phyloP scores from a whole-genome alignment of 1,140 invertebrate genomes.

The Hesperophylax magnus region DNA sequence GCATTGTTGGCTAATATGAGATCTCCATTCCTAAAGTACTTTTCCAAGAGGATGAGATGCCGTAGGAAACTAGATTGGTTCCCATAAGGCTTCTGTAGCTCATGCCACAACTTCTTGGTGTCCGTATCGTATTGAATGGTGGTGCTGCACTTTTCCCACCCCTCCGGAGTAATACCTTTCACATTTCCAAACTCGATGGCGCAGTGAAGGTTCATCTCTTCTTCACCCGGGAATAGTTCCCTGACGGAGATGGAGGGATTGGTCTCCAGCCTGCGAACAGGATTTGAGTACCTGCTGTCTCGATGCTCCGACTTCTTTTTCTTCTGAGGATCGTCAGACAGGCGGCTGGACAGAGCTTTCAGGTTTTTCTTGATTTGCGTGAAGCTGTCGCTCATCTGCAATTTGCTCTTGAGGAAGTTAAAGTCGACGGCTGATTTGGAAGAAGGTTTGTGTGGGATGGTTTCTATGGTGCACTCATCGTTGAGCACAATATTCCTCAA shows the following conservation, averaged over 20 bases:
- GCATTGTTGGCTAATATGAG: conserved; percentile 80
- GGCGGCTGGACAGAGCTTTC: conserved; percentile 67
- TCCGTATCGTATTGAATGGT: conserved; percentile 86
- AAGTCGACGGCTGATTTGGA: conserved; percentile 62
- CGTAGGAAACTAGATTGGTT: conserved; percentile 87
- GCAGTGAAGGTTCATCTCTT: conserved; percentile 83
- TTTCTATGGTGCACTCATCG: conserved; percentile 69
- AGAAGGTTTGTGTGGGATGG: conserved; percentile 63
- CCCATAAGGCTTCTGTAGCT: conserved; percentile 86
- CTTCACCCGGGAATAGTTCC: conserved; percentile 84
- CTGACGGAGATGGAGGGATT: conserved; percentile 86
- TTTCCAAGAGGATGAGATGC: conserved; percentile 85
- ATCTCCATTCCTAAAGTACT: conserved; percentile 85
- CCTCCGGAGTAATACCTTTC: conserved; percentile 79
- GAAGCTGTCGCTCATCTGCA: conserved; percentile 69
- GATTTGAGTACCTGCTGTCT: conserved; percentile 66
- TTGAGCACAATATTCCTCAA: conserved; percentile 66
- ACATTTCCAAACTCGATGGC: conserved; percentile 80
- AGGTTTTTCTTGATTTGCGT: conserved; percentile 69
- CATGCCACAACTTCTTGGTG: conserved; percentile 84
- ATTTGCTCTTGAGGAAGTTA: conserved; percentile 68
- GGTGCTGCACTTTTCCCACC: conserved; percentile 85
- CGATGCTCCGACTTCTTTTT: conserved; percentile 60
- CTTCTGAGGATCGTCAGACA: conserved; percentile 62
- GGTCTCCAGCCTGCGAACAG: conserved; percentile 73